Percentiles rank a stretch among this genome's conserved stretches.
phyloP scores from a whole-genome alignment of 2,888 invertebrate genomes.

The Idaea biselata region DNA sequence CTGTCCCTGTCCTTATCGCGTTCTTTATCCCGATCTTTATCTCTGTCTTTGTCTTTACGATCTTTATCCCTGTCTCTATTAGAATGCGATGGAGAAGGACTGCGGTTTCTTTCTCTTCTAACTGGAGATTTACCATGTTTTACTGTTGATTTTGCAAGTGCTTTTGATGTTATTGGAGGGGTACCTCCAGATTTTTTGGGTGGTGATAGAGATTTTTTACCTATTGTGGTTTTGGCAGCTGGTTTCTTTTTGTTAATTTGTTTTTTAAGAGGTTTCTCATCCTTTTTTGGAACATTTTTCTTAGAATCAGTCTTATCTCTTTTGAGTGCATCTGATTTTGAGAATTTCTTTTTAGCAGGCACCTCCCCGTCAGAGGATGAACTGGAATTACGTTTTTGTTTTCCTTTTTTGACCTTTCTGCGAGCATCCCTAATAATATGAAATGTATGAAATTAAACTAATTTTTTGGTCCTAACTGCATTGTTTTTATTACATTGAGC shows the following conservation, averaged over 20 bases:
- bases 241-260: conserved; percentile 64
- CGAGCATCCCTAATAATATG: conserved; percentile 62
- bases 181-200: conserved; percentile 76
- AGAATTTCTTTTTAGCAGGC: conserved; percentile 76
- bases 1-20: conserved; percentile 79
- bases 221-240: conserved; percentile 55
- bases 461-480: no score
- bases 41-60: conserved; percentile 62
- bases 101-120: conserved; percentile 69
- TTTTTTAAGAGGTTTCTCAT: conserved; percentile 66
- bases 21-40: conserved; percentile 70
- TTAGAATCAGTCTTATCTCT: conserved; percentile 70
- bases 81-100: conserved; percentile 65
- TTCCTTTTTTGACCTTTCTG: conserved; percentile 76
- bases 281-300: conserved; percentile 66
- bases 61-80: conserved; percentile 76
- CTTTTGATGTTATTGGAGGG: conserved; percentile 73
- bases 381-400: conserved; percentile 81
- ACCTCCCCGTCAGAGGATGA: conserved; percentile 84
- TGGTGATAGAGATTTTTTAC: conserved; percentile 75
- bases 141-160: conserved; percentile 53
- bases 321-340: conserved; percentile 63
- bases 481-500: no score
- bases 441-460: conserved; percentile 1
- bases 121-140: conserved; percentile 73